phyloP scores from a whole-genome alignment of 2,113 vertebrate genomes.

The Stercorarius parasiticus region DNA sequence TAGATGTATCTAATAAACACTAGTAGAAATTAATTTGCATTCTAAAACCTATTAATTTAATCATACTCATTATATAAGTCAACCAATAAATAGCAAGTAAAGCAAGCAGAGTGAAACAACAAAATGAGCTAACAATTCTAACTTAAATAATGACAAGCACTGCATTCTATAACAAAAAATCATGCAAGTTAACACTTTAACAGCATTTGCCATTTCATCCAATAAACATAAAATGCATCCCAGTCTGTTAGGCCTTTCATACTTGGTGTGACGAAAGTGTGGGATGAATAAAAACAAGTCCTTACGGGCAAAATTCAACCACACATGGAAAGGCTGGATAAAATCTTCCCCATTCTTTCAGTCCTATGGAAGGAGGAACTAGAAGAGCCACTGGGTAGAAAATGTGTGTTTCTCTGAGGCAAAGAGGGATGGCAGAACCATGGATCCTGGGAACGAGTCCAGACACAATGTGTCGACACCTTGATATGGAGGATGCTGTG shows the following conservation, averaged over 20 bases:
- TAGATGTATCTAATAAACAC: slow-evolving; percentile 62
- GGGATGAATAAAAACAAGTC: slow-evolving; percentile 37
- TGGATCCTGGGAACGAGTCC: not conserved
- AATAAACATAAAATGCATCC: not conserved
- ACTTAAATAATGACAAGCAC: slow-evolving; percentile 67
- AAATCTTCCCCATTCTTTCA: slow-evolving; percentile 13
- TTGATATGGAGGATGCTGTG: not conserved
- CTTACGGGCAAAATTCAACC: slow-evolving; percentile 29
- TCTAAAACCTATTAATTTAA: slow-evolving; percentile 71
- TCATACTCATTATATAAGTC: slow-evolving; percentile 53
- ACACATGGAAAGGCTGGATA: not conserved
- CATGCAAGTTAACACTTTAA: slow-evolving; percentile 31
- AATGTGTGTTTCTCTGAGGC: not conserved
- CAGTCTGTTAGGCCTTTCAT: slow-evolving; percentile 23
- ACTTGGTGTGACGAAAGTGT: not conserved
- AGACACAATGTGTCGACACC: not conserved
- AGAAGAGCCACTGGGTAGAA: slow-evolving; percentile 5
- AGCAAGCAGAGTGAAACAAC: slow-evolving; percentile 66
- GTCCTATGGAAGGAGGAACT: not conserved
- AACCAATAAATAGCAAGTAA: slow-evolving; percentile 63
- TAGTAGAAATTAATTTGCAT: slow-evolving; percentile 66
- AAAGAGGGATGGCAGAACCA: not conserved
- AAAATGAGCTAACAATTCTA: slow-evolving; percentile 66
- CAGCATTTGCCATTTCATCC: not conserved
- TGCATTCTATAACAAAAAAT: slow-evolving; percentile 37